Percentiles rank a stretch among this genome's conserved stretches.
Evolutionary conservation across 1,140 invertebrate species (phyloP).

Genomic region (Nilaparvata lugens): DNA sequence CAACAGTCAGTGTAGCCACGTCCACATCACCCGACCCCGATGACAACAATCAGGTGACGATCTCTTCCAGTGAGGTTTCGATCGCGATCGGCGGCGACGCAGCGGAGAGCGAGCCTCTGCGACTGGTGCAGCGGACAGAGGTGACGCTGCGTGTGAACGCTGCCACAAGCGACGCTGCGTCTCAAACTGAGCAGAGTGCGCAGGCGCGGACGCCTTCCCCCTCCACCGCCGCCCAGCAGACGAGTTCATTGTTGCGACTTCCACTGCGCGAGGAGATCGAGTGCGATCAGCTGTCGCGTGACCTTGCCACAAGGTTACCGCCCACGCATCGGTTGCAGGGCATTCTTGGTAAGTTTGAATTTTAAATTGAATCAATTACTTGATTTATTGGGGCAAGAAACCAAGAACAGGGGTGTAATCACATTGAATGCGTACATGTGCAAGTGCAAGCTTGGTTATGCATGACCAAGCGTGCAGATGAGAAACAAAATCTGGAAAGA

Average conservation of each 20-base stretch:
- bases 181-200: constrained; percentile 21
- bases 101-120: constrained; percentile 1
- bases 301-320: constrained; percentile 58
- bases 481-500: too few relatives aligned
- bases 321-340: constrained; percentile 58
- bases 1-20: neutral
- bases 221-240: constrained; percentile 11
- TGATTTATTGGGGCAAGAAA: too few relatives aligned
- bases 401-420: too few relatives aligned
- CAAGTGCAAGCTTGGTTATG: too few relatives aligned
- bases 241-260: constrained; percentile 5
- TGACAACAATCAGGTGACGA: constrained; percentile 3
- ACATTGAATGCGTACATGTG: too few relatives aligned
- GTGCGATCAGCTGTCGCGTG: constrained; percentile 63
- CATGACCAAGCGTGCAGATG: too few relatives aligned
- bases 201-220: constrained; percentile 19
- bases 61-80: neutral
- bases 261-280: constrained; percentile 60
- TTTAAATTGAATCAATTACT: neutral
- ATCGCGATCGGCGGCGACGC: constrained; percentile 6
- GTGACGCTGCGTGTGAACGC: constrained; percentile 16
- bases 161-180: constrained; percentile 23
- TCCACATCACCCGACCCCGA: constrained; percentile 15
- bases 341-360: constrained; percentile 47
- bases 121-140: constrained; percentile 12